phyloP scores from a whole-genome alignment of 2,797 vertebrate species.

The Leontopithecus rosalia region DNA sequence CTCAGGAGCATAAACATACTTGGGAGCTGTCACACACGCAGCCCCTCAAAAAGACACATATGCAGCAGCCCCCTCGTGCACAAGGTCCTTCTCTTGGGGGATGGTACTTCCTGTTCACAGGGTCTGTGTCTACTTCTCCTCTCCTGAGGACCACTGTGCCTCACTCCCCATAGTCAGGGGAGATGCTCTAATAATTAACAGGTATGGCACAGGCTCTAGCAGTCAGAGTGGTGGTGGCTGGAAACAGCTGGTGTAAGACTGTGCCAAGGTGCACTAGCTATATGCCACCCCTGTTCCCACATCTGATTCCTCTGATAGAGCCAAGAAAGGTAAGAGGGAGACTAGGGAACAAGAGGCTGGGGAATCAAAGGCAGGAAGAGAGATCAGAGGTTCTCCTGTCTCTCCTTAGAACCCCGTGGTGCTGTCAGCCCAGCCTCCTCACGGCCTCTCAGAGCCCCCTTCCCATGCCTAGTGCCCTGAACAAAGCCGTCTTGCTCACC shows the following conservation, averaged over 20 bases:
- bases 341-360: neutral
- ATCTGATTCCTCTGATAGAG: slow-evolving; percentile 23
- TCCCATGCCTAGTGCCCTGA: neutral
- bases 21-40: slow-evolving; percentile 70
- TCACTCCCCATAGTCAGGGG: neutral
- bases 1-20: slow-evolving; percentile 44
- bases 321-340: slow-evolving; percentile 30
- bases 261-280: neutral
- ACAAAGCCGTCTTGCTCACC: neutral
- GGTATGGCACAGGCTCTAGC: accelerated
- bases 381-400: neutral
- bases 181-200: neutral
- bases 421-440: neutral
- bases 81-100: slow-evolving; percentile 72
- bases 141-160: neutral
- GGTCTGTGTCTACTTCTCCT: neutral
- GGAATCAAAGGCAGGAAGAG: neutral
- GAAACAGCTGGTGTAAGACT: neutral
- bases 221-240: neutral
- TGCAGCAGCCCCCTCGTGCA: slow-evolving; percentile 26
- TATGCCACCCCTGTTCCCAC: neutral
- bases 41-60: slow-evolving; percentile 83
- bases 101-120: slow-evolving; percentile 78
- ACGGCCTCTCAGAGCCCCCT: neutral
- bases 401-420: neutral